phyloP scores from a whole-genome alignment of 92 coral and sea anemone genomes.

The Heteractis magnifica region DNA sequence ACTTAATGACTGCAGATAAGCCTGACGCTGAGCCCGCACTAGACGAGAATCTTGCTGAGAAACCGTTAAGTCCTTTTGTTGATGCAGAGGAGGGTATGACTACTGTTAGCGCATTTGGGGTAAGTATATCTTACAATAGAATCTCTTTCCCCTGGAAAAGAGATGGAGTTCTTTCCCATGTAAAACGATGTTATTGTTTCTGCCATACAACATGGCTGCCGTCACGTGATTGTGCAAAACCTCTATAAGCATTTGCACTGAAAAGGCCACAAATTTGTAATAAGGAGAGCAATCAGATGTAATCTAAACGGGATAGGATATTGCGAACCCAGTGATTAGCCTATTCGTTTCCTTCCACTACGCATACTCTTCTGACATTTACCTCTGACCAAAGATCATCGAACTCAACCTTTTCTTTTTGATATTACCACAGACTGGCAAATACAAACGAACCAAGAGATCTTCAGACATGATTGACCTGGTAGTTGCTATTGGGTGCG shows the following conservation, averaged over 20 bases:
- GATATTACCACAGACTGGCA: slow-evolving; percentile 57
- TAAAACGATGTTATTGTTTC: background rate
- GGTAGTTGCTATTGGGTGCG: slow-evolving; percentile 88
- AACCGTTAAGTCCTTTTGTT: slow-evolving; percentile 62
- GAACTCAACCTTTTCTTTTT: background rate
- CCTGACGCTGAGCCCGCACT: slow-evolving; percentile 67
- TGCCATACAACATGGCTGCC: no score
- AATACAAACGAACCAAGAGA: slow-evolving; percentile 77
- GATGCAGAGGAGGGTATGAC: slow-evolving; percentile 63
- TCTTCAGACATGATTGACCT: slow-evolving; percentile 87
- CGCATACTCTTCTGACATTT: background rate
- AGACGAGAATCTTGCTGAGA: slow-evolving; percentile 73
- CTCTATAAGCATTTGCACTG: no score
- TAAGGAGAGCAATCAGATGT: no score
- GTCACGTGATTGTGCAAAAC: no score
- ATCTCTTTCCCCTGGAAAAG: background rate
- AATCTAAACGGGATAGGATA: no score
- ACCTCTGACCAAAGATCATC: background rate
- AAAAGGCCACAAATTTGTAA: no score
- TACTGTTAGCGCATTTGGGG: slow-evolving; percentile 83
- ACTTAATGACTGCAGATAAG: background rate
- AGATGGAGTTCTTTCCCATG: no score
- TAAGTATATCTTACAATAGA: no score
- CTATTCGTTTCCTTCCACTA: background rate
- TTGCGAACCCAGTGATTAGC: no score